Percentiles rank a stretch among this genome's conserved stretches.
These are phyloP conservation scores for Mus spicilegus DNA, from an alignment of 2,113 vertebrate species.

Conservation along the genomic window DNA sequence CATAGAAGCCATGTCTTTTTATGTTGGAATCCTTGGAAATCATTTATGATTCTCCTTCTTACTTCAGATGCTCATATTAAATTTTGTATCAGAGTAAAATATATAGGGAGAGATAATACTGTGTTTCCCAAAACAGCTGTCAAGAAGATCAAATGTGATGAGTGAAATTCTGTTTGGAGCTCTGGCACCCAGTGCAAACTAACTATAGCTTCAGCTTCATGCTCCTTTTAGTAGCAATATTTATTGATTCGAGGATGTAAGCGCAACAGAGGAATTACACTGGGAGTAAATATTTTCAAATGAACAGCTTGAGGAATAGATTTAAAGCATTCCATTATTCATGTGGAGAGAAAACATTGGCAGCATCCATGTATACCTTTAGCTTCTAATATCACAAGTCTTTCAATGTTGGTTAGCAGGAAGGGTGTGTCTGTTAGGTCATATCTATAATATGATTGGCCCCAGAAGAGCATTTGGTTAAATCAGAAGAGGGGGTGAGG, in stretches of 20 bases:
- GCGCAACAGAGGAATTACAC: background rate
- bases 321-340: background rate
- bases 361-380: background rate
- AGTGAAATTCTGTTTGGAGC: background rate
- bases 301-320: background rate
- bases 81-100: background rate
- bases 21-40: background rate
- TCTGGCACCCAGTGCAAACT: background rate
- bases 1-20: background rate
- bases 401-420: background rate
- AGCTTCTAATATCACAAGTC: background rate
- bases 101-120: background rate
- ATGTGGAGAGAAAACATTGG: background rate
- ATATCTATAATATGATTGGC: background rate
- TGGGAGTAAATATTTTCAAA: conserved; percentile 4
- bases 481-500: background rate
- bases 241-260: background rate
- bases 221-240: background rate
- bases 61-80: background rate
- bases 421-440: background rate
- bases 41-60: background rate
- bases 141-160: background rate
- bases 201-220: background rate
- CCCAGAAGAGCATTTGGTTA: background rate
- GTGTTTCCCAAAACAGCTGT: background rate